A percentile compares a stretch with the other conserved stretches of the same genome.
These are phyloP conservation scores for Griposia aprilina DNA, from an alignment of 2,888 invertebrate genomes.

Conservation along the genomic window DNA sequence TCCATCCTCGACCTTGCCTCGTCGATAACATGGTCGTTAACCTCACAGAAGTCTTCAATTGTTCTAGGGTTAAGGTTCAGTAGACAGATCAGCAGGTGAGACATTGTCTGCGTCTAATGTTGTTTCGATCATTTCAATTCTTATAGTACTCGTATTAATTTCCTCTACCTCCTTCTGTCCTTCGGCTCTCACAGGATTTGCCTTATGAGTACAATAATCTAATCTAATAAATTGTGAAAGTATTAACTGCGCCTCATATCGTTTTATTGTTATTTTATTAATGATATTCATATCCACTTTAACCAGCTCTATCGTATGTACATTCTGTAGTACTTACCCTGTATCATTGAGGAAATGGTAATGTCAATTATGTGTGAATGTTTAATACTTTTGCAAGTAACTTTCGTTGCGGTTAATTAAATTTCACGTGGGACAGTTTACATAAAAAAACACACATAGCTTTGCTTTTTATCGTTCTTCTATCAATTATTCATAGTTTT, in stretches of 20 bases:
- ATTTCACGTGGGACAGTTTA: conserved; percentile 12
- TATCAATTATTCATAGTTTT: background rate
- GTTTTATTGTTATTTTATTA: conserved; percentile 31
- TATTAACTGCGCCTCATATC: conserved; percentile 20
- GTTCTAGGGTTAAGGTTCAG: conserved; percentile 11
- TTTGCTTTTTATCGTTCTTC: background rate
- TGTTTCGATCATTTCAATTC: background rate
- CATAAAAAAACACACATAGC: too few species aligned
- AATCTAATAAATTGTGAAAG: conserved; percentile 28
- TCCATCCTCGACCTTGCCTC: background rate
- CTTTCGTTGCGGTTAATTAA: conserved; percentile 7
- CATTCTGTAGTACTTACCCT: conserved; percentile 14
- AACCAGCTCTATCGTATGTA: conserved; percentile 24
- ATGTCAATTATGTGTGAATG: conserved; percentile 13
- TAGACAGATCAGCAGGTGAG: background rate
- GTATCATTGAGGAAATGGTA: conserved; percentile 36
- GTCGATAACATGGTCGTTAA: background rate
- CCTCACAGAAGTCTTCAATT: conserved; percentile 10
- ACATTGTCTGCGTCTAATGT: background rate
- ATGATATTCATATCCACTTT: conserved; percentile 28
- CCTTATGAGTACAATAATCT: conserved; percentile 18
- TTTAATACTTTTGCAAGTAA: conserved; percentile 15
- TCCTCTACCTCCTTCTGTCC: background rate
- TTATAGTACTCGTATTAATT: background rate
- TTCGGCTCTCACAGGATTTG: background rate